These are phyloP conservation scores for Neopelma chrysocephalum DNA, from an alignment of 2,797 vertebrate species.

Conservation along the genomic window DNA sequence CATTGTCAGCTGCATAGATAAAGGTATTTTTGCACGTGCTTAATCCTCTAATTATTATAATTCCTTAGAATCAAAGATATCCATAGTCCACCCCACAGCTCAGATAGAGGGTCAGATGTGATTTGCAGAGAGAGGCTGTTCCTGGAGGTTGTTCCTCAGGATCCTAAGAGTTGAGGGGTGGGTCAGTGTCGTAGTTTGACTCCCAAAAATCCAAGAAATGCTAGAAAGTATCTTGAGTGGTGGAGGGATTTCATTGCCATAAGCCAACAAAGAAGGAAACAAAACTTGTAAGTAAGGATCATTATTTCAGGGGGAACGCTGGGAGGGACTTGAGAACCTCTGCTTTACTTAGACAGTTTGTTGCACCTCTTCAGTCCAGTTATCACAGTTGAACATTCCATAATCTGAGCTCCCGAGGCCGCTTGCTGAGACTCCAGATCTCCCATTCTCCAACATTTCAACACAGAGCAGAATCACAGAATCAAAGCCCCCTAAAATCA, in stretches of 20 bases:
- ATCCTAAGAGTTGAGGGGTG: background rate
- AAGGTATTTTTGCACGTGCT: background rate
- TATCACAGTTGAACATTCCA: background rate
- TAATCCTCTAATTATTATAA: background rate
- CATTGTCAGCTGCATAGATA: background rate
- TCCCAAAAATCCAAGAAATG: too few relatives aligned
- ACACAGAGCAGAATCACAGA: background rate
- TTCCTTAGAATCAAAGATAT: background rate
- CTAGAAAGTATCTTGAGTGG: background rate
- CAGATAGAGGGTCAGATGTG: background rate
- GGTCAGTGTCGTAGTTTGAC: too few relatives aligned
- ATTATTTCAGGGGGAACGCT: background rate
- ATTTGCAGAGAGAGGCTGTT: background rate
- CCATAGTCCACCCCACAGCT: background rate
- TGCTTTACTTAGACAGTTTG: background rate
- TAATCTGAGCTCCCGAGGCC: background rate
- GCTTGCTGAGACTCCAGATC: background rate
- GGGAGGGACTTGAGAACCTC: background rate
- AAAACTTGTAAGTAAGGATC: background rate
- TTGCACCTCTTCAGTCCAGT: background rate
- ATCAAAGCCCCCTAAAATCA: background rate
- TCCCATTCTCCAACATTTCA: background rate
- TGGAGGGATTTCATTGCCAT: background rate
- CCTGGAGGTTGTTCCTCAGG: background rate
- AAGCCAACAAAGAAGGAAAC: background rate